A percentile compares a stretch with the other conserved stretches of the same genome.
Evolutionary conservation across 2,797 vertebrate species (phyloP).

Genomic region (Enteromius unitaeniatus): DNA sequence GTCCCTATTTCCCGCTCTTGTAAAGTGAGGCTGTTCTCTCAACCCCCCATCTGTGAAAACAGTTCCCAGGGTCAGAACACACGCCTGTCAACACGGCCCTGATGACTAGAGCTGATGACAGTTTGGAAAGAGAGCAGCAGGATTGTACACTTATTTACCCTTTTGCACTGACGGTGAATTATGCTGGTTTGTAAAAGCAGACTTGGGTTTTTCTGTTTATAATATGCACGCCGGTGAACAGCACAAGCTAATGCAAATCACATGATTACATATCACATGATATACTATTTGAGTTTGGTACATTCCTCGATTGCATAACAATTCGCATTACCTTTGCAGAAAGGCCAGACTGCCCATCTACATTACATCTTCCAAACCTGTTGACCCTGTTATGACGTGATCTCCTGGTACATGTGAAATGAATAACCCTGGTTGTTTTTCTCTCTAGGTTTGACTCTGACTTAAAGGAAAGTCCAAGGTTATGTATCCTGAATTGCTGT

Average conservation of each 20-base stretch:
- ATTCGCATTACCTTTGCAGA: slow-evolving; percentile 24
- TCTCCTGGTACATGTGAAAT: slow-evolving; percentile 39
- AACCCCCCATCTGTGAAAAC: slow-evolving; percentile 26
- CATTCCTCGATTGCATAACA: slow-evolving; percentile 41
- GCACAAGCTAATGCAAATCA: slow-evolving; percentile 24
- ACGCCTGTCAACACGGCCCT: slow-evolving; percentile 22
- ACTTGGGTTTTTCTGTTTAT: not conserved
- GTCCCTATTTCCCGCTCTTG: slow-evolving; percentile 5
- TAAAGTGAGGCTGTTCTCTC: slow-evolving; percentile 26
- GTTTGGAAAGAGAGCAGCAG: slow-evolving; percentile 2
- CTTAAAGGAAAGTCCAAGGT: not conserved
- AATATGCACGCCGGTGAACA: not conserved
- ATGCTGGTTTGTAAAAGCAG: not conserved
- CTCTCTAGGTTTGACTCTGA: not conserved
- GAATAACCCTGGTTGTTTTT: slow-evolving; percentile 27
- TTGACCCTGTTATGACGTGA: slow-evolving; percentile 18
- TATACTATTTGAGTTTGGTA: slow-evolving; percentile 34
- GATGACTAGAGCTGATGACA: slow-evolving; percentile 43
- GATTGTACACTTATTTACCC: slow-evolving; percentile 18
- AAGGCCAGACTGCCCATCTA: slow-evolving; percentile 19
- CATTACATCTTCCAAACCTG: slow-evolving; percentile 26
- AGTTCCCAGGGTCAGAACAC: slow-evolving; percentile 34
- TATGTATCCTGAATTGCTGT: not conserved
- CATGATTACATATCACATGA: slow-evolving; percentile 16
- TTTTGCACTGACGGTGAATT: not conserved